Evolutionary conservation across 2,888 invertebrate genomes (phyloP).

Genomic region (Hirtodrosophila confusa): DNA sequence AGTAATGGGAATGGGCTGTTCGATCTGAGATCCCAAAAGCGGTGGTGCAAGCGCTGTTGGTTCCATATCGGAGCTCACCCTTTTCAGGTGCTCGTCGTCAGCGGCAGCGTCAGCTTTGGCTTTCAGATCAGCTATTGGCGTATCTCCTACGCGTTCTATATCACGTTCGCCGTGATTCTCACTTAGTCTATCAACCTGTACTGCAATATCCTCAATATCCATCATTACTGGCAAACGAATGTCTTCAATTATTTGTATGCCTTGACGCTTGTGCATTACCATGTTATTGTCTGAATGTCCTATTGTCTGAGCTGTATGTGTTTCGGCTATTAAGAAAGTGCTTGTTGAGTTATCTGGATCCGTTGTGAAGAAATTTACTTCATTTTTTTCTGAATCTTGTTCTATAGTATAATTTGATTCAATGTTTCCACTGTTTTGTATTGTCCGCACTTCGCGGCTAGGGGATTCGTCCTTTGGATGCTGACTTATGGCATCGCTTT

Average conservation of each 20-base stretch:
- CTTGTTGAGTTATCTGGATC: background rate
- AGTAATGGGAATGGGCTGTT: background rate
- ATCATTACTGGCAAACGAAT: slow-evolving; percentile 59
- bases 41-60: background rate
- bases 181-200: slow-evolving; percentile 36
- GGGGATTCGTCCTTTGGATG: too few species aligned
- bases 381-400: background rate
- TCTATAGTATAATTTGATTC: background rate
- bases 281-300: background rate
- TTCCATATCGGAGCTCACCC: background rate
- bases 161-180: background rate
- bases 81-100: background rate
- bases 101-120: background rate
- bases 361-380: background rate
- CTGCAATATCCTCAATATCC: slow-evolving; percentile 55
- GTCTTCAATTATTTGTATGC: slow-evolving; percentile 66
- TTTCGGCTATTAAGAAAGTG: too few species aligned
- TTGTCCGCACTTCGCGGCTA: background rate
- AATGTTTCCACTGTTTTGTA: background rate
- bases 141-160: too few species aligned
- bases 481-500: too few species aligned
- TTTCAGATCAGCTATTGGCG: background rate
- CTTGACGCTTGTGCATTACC: background rate
- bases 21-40: background rate
- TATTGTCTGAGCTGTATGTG: too few species aligned